Evolutionary conservation across 2,113 vertebrate genomes (phyloP).

Genomic region (Nematolebias whitei): DNA sequence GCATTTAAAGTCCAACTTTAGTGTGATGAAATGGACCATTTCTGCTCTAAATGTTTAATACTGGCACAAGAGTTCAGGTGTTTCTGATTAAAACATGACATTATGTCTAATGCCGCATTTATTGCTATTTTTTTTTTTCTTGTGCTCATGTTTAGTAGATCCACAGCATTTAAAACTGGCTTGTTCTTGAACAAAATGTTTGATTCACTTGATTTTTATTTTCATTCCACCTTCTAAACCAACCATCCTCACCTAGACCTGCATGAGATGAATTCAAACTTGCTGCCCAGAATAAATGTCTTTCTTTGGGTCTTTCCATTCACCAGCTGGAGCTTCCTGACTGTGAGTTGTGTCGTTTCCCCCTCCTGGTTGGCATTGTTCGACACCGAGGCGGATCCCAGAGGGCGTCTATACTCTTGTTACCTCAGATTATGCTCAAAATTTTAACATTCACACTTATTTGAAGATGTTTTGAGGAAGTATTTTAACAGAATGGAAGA

Average conservation of each 20-base stretch:
- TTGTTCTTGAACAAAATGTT: no score
- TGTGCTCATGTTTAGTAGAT: no score
- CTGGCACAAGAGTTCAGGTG: no score
- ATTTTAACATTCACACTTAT: no score
- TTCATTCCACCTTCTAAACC: background rate
- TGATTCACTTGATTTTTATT: background rate
- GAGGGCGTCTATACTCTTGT: slow-evolving; percentile 6
- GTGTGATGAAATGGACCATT: no score
- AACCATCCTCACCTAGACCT: no score
- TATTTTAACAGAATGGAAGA: slow-evolving; percentile 42
- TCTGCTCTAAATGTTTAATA: no score
- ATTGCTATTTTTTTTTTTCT: no score
- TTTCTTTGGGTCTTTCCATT: slow-evolving; percentile 36
- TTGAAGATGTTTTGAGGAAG: slow-evolving; percentile 40
- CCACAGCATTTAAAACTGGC: no score
- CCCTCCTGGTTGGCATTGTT: slow-evolving; percentile 51
- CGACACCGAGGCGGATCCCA: slow-evolving; percentile 20
- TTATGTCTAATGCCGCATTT: no score
- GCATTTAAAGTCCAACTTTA: background rate
- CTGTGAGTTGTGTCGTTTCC: slow-evolving; percentile 35
- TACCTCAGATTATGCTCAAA: slow-evolving; percentile 10
- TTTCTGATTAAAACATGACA: no score
- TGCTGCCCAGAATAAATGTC: background rate
- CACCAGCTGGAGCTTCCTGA: slow-evolving; percentile 67
- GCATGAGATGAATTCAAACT: background rate